Percentiles rank a stretch among this genome's conserved stretches.
Conservation (phyloP, 30 jellyfish, hydroid and myxozoan genomes). For the Aurelia sp. region DNA sequence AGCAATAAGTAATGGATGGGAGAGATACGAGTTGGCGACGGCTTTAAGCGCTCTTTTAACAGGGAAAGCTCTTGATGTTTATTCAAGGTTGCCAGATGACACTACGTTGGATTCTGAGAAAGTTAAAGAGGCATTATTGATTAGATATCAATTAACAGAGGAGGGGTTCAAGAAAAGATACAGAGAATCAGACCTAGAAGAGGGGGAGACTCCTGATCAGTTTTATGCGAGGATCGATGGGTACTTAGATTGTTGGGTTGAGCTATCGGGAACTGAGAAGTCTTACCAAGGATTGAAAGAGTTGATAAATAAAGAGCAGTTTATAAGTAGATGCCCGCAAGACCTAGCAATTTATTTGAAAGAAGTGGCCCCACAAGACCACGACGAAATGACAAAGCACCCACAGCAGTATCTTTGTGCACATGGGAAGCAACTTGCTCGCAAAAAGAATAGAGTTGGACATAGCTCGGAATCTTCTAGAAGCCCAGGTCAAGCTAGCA, state of each 20-base stretch:
- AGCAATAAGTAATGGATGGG: slow-evolving; percentile 55
- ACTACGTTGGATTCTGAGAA: slow-evolving; percentile 49
- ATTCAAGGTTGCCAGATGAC: slow-evolving; percentile 41
- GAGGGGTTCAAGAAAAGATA: slow-evolving; percentile 45
- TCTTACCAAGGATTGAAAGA: slow-evolving; percentile 44
- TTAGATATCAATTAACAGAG: slow-evolving; percentile 45
- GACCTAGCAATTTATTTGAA: slow-evolving; percentile 22
- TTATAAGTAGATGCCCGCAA: slow-evolving; percentile 39
- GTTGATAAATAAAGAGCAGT: slow-evolving; percentile 43
- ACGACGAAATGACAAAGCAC: no score
- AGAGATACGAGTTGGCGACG: slow-evolving; percentile 48
- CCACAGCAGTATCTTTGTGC: no score
- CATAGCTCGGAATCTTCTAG: no score
- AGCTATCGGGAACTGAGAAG: slow-evolving; percentile 47
- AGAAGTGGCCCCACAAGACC: no score
- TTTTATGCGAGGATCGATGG: slow-evolving; percentile 51
- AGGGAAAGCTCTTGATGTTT: slow-evolving; percentile 48
- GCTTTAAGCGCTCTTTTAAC: slow-evolving; percentile 45
- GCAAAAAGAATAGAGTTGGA: no score
- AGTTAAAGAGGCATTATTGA: slow-evolving; percentile 55
- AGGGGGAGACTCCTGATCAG: slow-evolving; percentile 61
- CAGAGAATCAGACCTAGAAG: slow-evolving; percentile 63
- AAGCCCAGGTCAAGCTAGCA: no score
- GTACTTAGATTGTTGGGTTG: slow-evolving; percentile 47
- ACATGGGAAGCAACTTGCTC: no score